Conservation (phyloP, 2,888 invertebrate species). For the Ophion obscuratus region DNA sequence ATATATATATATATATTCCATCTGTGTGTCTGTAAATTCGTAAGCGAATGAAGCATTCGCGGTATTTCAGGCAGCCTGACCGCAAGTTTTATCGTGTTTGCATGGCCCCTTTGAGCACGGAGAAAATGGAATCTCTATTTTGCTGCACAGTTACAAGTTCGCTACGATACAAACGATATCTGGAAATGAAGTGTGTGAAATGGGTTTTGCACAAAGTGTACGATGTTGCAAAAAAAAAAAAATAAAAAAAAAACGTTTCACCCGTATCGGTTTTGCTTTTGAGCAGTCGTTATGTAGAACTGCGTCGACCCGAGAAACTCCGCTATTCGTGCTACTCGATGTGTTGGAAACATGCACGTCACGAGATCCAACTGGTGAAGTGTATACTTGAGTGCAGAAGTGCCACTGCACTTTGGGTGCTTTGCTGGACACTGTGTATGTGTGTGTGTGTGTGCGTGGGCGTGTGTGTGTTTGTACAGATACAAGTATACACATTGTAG, state of each 20-base stretch:
- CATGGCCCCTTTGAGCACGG: neutral
- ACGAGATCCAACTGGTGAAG: constrained; percentile 55
- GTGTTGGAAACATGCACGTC: constrained; percentile 47
- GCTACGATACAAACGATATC: neutral
- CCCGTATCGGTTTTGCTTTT: neutral
- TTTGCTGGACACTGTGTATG: constrained; percentile 11
- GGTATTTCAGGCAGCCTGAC: neutral
- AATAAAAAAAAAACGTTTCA: neutral
- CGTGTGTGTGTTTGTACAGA: neutral
- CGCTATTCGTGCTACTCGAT: constrained; percentile 10
- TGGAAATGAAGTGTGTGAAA: neutral
- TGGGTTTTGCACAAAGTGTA: neutral
- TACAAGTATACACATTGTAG: neutral
- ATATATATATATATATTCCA: no score
- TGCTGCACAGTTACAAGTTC: neutral
- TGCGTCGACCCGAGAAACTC: neutral
- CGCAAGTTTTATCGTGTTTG: neutral
- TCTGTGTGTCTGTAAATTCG: neutral
- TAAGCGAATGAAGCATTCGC: neutral
- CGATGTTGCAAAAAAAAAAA: neutral
- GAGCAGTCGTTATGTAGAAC: neutral
- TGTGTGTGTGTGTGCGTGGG: neutral
- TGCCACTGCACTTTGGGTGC: constrained; percentile 56
- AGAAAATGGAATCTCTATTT: neutral
- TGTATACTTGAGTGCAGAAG: constrained; percentile 57